A percentile compares a stretch with the other conserved stretches of the same genome.
Evolutionary conservation across 2,797 vertebrate species (phyloP).

Genomic region (Scolopax bukidnonensis): DNA sequence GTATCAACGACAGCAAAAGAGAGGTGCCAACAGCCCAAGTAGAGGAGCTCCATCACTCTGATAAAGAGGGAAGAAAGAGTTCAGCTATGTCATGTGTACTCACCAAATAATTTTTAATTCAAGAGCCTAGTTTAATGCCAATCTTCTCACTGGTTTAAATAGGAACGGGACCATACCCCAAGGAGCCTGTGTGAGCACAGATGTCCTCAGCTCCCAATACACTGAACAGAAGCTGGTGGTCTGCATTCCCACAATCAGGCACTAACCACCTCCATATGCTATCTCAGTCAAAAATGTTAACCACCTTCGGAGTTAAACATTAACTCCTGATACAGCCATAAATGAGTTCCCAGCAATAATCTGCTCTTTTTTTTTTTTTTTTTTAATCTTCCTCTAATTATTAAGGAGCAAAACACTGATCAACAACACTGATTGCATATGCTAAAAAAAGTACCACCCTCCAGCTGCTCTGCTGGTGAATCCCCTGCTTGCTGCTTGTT

Average conservation of each 20-base stretch:
- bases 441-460: constrained; percentile 6
- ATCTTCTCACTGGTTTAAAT: neutral
- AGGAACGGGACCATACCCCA: neutral
- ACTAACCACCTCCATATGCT: neutral
- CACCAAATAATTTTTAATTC: neutral
- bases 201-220: neutral
- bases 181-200: neutral
- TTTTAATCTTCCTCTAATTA: constrained; percentile 20
- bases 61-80: neutral
- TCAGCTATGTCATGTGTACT: neutral
- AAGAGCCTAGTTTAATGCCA: neutral
- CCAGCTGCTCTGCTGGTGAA: constrained; percentile 59
- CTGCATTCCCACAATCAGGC: neutral
- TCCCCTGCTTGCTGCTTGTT: constrained; percentile 49
- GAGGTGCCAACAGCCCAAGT: neutral
- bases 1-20: neutral
- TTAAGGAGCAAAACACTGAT: constrained; percentile 50
- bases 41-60: neutral
- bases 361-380: neutral
- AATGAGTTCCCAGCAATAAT: constrained; percentile 9
- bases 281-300: constrained; percentile 9
- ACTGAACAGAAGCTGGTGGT: neutral
- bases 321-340: constrained; percentile 7
- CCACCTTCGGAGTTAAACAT: constrained; percentile 12
- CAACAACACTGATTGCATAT: constrained; percentile 41